These are phyloP conservation scores for Podabrus alpinus DNA, from an alignment of 2,888 invertebrate genomes.

Conservation along the genomic window DNA sequence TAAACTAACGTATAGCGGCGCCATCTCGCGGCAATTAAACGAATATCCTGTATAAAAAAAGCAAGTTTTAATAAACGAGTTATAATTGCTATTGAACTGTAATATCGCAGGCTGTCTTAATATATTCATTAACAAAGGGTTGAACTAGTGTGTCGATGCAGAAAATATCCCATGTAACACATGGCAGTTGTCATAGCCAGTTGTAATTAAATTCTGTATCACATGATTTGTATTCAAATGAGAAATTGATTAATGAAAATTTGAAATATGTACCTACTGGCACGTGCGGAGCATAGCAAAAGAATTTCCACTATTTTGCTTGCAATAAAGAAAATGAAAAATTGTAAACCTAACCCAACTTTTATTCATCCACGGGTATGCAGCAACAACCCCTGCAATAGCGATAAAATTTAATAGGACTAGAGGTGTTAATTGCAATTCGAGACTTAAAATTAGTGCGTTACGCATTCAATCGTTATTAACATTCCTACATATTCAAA, in stretches of 20 bases:
- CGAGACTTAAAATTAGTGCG: slow-evolving; percentile 1
- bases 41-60: not conserved
- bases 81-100: not conserved
- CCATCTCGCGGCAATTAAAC: not conserved
- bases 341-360: not conserved
- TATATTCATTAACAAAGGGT: not conserved
- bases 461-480: slow-evolving; percentile 17
- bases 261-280: not conserved
- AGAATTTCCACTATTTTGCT: too few relatives aligned
- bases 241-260: not conserved
- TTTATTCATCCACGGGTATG: not conserved
- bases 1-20: not conserved
- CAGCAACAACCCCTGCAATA: not conserved
- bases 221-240: not conserved
- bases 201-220: not conserved
- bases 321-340: not conserved
- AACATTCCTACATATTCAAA: slow-evolving; percentile 19
- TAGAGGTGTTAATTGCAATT: slow-evolving; percentile 2
- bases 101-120: not conserved
- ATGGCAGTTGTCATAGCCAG: not conserved
- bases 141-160: not conserved
- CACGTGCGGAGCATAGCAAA: not conserved
- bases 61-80: not conserved
- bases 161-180: not conserved
- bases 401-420: not conserved